Percentiles rank a stretch among this genome's conserved stretches.
phyloP scores from a whole-genome alignment of 64 coral and sea anemone genomes.

The Stichodactyla mertensii region DNA sequence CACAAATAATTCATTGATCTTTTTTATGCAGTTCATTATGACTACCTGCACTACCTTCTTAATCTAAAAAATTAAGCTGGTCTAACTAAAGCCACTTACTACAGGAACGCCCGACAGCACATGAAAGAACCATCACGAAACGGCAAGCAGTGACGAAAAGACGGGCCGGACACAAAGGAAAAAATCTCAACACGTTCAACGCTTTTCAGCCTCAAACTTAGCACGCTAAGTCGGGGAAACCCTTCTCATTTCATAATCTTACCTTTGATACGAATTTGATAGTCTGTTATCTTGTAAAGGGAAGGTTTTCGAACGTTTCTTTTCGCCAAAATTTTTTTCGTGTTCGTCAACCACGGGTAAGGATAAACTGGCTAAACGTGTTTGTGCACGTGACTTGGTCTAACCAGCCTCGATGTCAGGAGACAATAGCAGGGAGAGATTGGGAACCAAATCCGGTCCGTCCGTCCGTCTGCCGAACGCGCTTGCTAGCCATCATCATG shows the following conservation, averaged over 20 bases:
- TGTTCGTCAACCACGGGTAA: too few relatives aligned
- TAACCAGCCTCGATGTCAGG: conserved; percentile 4
- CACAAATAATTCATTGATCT: neutral
- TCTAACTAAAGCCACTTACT: neutral
- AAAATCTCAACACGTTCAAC: neutral
- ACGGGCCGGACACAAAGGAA: neutral
- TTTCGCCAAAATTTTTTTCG: too few relatives aligned
- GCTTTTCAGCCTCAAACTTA: neutral
- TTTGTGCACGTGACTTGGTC: neutral
- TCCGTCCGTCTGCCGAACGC: neutral
- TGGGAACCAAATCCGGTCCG: neutral
- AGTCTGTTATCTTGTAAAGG: neutral
- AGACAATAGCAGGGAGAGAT: neutral
- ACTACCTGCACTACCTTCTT: neutral
- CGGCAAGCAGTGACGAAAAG: neutral
- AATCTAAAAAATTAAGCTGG: neutral
- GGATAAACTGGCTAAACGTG: neutral
- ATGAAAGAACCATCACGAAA: neutral
- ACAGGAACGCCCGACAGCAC: neutral
- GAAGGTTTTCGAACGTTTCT: neutral
- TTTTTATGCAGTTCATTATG: neutral
- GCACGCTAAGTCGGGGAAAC: neutral
- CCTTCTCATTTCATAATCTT: neutral
- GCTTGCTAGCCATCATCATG: too few relatives aligned
- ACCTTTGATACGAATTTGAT: neutral